Base-by-base conservation (phyloP, 2,797 vertebrate species). In the Poeciliopsis paucimaculata region DNA sequence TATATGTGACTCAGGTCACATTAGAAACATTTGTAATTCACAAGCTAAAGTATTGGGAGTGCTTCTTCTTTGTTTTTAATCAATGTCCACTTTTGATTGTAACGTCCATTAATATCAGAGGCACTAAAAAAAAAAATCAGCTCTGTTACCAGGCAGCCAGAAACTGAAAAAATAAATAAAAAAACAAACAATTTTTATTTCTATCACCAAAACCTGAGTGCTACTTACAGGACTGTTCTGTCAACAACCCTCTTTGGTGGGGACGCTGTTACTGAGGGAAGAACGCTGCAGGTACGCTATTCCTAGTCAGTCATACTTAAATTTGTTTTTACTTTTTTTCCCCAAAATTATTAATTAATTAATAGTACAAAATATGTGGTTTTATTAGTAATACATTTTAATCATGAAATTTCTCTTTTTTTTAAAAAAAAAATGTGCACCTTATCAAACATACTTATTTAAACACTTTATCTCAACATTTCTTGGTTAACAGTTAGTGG, bases 11-110 rank as follows among this genome's bases (percentile, higher is more conserved):
- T 41, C 4, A 4, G 5, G 12, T 15, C 23, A 12, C 39, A 46
- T 71, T 4, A 57, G 53, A 57, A 57, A 57, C 26, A n/a, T 57
- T 57, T 57, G 26, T n/a, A n/a, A 43, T 23, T 26, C 83, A 87
- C 82, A 84, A 31, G 55, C 55, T 28, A 60, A 60, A 5, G 15
- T 60, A 7, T 31, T 60, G 28, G 13, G 5, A 60, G 57, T 16
- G 57, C 28, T 31, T 31, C 57, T 60, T 26, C 49, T 51, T 23
- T 51, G 49, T 57, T 57, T 57, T 11, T n/a, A 28, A 12, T 57
- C 1, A 4, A 34, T 34, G 11, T 28, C 34, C 57, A 34, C 13
- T 62, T 62, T 62, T 62, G 13, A 31, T 15, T 31, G 6, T 16
- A 15, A 34, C 28, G 31, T 62, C 28, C 13, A 62, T 62, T 16